Percentiles rank a stretch among this genome's conserved stretches.
Conservation (phyloP, 2,888 invertebrate species). For the Glaucopsyche alexis region DNA sequence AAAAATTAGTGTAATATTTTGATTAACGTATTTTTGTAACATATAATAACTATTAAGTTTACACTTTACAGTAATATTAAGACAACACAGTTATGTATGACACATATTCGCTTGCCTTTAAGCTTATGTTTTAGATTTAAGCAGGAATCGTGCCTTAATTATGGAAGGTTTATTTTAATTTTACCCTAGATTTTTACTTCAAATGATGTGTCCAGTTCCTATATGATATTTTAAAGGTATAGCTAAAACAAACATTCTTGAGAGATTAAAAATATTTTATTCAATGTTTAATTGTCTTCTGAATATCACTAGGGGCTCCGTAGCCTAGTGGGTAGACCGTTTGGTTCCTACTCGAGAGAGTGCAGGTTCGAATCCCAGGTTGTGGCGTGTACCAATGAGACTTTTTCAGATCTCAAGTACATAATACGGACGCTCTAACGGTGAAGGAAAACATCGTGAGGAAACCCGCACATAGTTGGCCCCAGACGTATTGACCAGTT, state of each 20-base stretch:
- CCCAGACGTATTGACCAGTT: too few relatives aligned
- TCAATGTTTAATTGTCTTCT: background rate
- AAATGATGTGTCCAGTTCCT: background rate
- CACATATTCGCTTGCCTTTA: constrained; percentile 22
- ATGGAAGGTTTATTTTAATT: constrained; percentile 5
- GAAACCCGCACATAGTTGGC: too few relatives aligned
- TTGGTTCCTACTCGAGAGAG: too few relatives aligned
- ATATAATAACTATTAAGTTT: constrained; percentile 12
- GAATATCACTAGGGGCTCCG: background rate
- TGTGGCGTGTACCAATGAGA: too few relatives aligned
- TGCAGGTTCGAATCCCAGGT: too few relatives aligned
- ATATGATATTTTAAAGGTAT: background rate
- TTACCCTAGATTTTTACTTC: background rate
- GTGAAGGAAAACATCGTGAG: too few relatives aligned
- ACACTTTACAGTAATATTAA: constrained; percentile 1
- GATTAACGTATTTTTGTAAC: constrained; percentile 7
- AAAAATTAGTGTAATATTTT: constrained; percentile 9
- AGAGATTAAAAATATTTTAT: background rate
- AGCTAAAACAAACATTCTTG: background rate
- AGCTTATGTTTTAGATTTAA: constrained; percentile 23
- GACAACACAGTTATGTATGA: constrained; percentile 23
- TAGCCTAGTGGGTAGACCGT: too few relatives aligned
- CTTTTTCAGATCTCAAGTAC: too few relatives aligned
- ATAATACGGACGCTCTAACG: too few relatives aligned
- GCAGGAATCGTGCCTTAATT: constrained; percentile 16